Evolutionary conservation across 2,113 vertebrate species (phyloP), one percentile per base, ranked within the genome.

Genomic region (Gasterosteus aculeatus): DNA sequence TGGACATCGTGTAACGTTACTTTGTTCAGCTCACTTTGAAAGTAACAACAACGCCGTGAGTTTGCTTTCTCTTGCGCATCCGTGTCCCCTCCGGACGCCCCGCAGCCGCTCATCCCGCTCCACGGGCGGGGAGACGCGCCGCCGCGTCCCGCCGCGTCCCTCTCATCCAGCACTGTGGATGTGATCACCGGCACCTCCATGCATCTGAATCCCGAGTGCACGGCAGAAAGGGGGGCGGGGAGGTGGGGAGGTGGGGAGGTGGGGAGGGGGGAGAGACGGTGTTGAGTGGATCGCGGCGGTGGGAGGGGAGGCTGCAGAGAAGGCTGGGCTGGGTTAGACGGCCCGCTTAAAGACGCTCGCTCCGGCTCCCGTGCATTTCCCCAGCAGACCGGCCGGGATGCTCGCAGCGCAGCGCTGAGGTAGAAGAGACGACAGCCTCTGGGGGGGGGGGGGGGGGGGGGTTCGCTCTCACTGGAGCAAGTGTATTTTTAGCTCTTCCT

Each of bases 281-380:
- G 67, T 61, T 33, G 0, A 66, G 59, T 72, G 49, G 58, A 80
- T 56, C 66, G 78, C 86, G 78, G 69, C 84, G 87, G 75, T 83
- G 58, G 81, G 73, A 78, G 81, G 85, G 85, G 77, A 80, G 89
- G 87, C 85, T 87, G 87, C 69, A 83, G 80, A 76, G 67, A 77
- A 85, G 79, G 90, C 92, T 94, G 93, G 94, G 93, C 77, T 89
- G 94, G 93, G 87, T 95, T 90, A 91, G 74, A 87, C 84, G 72
- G 70, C 54, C 22, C 72, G 88, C 90, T 94, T 94, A 88, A 93
- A 86, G 90, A 81, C 68, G 80, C 85, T 81, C 22, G 33, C 70
- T 44, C 85, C 66, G 77, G 70, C 75, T 67, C n/a, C 44, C 78
- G 80, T 81, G 71, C 70, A 85, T 63, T 87, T 68, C 60, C 72